Conservation (phyloP, 37 sponge, comb jelly and placozoan species). For the Spongilla lacustris region DNA sequence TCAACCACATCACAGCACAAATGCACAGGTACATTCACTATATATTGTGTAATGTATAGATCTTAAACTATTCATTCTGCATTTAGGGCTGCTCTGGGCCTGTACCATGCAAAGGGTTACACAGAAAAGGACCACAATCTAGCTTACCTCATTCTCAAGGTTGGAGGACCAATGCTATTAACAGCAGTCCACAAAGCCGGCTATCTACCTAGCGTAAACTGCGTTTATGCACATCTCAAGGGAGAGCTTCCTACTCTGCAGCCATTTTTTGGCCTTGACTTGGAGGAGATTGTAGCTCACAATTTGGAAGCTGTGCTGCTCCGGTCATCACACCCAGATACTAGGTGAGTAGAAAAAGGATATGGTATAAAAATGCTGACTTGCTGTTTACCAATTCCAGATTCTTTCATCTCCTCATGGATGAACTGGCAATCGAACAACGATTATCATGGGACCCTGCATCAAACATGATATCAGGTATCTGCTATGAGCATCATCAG, state of each 20-base stretch:
- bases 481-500: not conserved
- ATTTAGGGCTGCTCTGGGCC: not conserved
- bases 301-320: too few relatives aligned
- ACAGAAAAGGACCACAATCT: not conserved
- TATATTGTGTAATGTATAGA: too few relatives aligned
- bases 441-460: not conserved
- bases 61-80: too few relatives aligned
- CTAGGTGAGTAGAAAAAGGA: too few relatives aligned
- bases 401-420: not conserved
- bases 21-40: too few relatives aligned
- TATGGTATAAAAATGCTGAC: too few relatives aligned
- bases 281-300: too few relatives aligned
- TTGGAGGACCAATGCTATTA: not conserved
- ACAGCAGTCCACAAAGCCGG: not conserved
- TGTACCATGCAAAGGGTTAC: conserved; percentile 4
- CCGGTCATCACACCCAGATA: too few relatives aligned
- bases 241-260: not conserved
- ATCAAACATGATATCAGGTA: not conserved
- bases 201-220: not conserved
- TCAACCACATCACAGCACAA: too few relatives aligned
- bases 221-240: not conserved
- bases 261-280: too few relatives aligned
- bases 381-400: too few relatives aligned
- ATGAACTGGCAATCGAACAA: not conserved
- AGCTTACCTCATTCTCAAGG: not conserved